phyloP scores from a whole-genome alignment of 2,888 invertebrate genomes.

The Pantelozetes paolii region DNA sequence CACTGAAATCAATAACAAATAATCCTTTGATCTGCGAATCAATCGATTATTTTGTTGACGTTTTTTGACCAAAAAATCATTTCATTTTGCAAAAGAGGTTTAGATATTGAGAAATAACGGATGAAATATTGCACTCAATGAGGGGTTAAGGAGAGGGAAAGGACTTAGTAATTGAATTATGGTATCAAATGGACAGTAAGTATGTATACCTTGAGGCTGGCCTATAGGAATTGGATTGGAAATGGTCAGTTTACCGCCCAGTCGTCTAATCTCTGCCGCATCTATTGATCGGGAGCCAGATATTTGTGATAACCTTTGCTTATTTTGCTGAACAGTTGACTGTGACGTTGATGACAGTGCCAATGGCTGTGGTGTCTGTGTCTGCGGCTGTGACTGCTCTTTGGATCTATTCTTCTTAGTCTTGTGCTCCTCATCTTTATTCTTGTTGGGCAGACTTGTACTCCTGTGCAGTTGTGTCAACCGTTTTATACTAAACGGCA shows the following conservation, averaged over 20 bases:
- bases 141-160: background rate
- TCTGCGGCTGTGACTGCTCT: background rate
- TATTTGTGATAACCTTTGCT: slow-evolving; percentile 6
- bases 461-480: slow-evolving; percentile 47
- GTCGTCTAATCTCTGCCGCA: slow-evolving; percentile 30
- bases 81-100: no score
- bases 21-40: no score
- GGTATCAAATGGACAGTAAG: background rate
- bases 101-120: background rate
- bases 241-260: slow-evolving; percentile 19
- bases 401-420: slow-evolving; percentile 1
- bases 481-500: slow-evolving; percentile 48
- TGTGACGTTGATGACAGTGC: slow-evolving; percentile 1
- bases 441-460: slow-evolving; percentile 22
- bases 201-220: slow-evolving; percentile 23
- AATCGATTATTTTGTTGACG: no score
- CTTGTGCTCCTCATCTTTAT: background rate
- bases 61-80: no score
- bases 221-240: slow-evolving; percentile 32
- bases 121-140: background rate
- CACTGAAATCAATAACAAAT: no score
- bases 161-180: slow-evolving; percentile 21
- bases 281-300: slow-evolving; percentile 26
- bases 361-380: no score
- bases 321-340: background rate